A percentile compares a stretch with the other conserved stretches of the same genome.
Evolutionary conservation across 2,113 vertebrate species (phyloP).

Genomic region (Gymnorhina tibicen): DNA sequence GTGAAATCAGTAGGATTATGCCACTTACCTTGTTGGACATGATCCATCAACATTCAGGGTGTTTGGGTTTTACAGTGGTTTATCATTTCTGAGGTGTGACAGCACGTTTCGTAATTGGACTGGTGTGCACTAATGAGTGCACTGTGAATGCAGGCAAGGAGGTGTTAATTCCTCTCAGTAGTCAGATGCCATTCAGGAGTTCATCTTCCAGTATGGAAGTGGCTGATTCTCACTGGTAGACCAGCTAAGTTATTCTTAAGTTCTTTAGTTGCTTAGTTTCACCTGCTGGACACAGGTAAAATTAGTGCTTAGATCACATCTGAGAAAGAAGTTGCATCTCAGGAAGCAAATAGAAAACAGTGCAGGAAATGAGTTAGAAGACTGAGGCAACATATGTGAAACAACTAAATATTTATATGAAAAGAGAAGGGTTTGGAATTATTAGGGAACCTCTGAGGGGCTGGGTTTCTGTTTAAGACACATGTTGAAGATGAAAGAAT

Average conservation of each 20-base stretch:
- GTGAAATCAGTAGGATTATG: not conserved
- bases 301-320: not conserved
- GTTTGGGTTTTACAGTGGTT: not conserved
- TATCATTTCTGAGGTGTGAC: not conserved
- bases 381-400: not conserved
- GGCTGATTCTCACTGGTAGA: not conserved
- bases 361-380: not conserved
- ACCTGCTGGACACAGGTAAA: not conserved
- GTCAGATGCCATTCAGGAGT: not conserved
- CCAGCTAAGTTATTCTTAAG: not conserved
- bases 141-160: not conserved
- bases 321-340: not conserved
- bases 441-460: not conserved
- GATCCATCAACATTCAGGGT: fast-evolving
- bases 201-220: not conserved
- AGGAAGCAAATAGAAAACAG: not conserved
- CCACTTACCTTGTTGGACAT: not conserved
- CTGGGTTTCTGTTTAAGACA: not conserved
- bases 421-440: not conserved
- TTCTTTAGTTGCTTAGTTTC: not conserved
- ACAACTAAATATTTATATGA: not conserved
- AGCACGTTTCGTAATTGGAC: not conserved
- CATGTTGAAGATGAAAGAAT: not conserved
- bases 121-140: not conserved
- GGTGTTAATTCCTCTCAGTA: not conserved